Evolutionary conservation across 2,113 vertebrate genomes (phyloP), one percentile per base, ranked within the genome.

Genomic region (Sinocyclocheilus anophthalmus): DNA sequence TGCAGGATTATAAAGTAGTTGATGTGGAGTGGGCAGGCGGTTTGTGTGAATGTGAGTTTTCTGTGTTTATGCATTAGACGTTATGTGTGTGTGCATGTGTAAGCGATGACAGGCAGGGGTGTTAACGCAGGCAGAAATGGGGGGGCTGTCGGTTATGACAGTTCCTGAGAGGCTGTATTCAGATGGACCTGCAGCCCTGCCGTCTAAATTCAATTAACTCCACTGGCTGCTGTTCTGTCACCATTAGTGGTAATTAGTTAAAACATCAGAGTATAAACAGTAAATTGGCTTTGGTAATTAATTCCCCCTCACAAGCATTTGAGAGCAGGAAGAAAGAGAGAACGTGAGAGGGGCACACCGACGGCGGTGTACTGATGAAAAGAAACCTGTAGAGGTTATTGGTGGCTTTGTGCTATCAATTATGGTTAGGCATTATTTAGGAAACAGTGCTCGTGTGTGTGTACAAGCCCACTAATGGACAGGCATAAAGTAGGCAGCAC

Each of bases 241-340:
- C 96, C 96, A 97, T 98, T 99, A 99, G 96, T 96, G 95, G 95
- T 97, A 98, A 99, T 99, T 99, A 99, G 98, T 99, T 99, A 99
- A 99, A 99, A 98, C 98, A 99, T 99, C 97, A 96, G 96, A 96
- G 96, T 97, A 97, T 98, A 98, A 97, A 98, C 96, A 97, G 95
- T 96, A 98, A 98, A 98, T 99, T 97, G 98, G 96, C 95, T 97
- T 96, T 96, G 96, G 97, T 98, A 99, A 99, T 99, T 97, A 99
- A 98, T 99, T 98, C 96, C 95, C 94, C 94, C 94, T 95, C 95
- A 96, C 94, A 94, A 95, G 95, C 96, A 94, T 96, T 95, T 94
- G 95, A 92, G 93, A 93, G 92, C 88, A 91, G 92, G 91, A 75
- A 87, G 84, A 61, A 85, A 75, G 90, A 90, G 90, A 81, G 82